Conservation (phyloP, 2,797 vertebrate species). For the Argentina silus region DNA sequence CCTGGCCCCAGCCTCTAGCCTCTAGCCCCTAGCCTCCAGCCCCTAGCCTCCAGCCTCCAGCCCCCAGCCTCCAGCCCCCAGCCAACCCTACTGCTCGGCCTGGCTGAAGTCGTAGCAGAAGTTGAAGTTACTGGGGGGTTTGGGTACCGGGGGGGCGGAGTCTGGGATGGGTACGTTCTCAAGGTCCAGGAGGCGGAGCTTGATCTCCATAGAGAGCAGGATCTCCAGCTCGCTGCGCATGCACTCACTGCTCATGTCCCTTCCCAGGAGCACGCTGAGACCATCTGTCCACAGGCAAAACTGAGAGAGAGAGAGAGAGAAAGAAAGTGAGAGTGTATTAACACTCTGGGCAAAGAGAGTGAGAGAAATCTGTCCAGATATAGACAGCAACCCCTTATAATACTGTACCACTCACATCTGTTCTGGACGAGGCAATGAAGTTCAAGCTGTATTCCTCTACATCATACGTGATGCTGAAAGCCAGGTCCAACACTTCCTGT, state of each 20-base stretch:
- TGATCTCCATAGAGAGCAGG: constrained; percentile 97
- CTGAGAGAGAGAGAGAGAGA: constrained; percentile 64
- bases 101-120: constrained; percentile 97
- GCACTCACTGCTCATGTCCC: constrained; percentile 90
- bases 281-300: constrained; percentile 97
- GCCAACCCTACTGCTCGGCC: constrained; percentile 80
- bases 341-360: not conserved
- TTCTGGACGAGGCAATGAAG: constrained; percentile 91
- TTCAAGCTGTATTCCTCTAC: constrained; percentile 88
- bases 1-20: no score
- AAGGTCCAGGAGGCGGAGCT: constrained; percentile 92
- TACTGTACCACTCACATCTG: constrained; percentile 82
- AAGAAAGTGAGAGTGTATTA: not conserved
- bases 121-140: constrained; percentile 92
- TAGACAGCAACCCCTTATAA: not conserved
- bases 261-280: constrained; percentile 88
- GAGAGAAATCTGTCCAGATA: not conserved
- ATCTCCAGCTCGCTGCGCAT: constrained; percentile 92
- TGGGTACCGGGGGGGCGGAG: constrained; percentile 85
- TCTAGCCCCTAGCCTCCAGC: not conserved
- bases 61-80: not conserved
- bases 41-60: not conserved
- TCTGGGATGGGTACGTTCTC: constrained; percentile 95
- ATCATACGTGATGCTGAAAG: constrained; percentile 92
- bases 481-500: constrained; percentile 90